These are phyloP conservation scores for Drosophila nr. perissopoda DNA, from an alignment of 2,888 invertebrate genomes.

Conservation along the genomic window DNA sequence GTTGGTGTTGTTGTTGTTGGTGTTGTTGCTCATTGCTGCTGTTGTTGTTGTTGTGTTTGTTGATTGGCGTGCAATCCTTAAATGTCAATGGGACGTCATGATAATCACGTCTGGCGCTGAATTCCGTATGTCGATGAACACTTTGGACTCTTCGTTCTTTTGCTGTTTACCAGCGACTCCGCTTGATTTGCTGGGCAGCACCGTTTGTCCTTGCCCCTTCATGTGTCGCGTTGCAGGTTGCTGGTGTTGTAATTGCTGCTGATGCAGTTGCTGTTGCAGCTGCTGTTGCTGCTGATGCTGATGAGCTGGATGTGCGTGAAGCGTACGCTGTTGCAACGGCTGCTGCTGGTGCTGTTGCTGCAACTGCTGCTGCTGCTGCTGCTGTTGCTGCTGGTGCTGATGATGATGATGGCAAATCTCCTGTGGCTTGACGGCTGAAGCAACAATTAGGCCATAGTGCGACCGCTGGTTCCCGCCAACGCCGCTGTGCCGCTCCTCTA, in stretches of 20 bases:
- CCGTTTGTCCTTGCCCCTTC: constrained; percentile 49
- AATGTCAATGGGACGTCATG: constrained; percentile 90
- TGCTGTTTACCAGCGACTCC: constrained; percentile 52
- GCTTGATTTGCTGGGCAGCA: constrained; percentile 21
- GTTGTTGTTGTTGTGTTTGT: constrained; percentile 34
- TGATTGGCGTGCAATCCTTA: constrained; percentile 82
- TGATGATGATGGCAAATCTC: constrained; percentile 83
- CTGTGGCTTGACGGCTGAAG: constrained; percentile 62
- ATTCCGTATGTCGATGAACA: constrained; percentile 94
- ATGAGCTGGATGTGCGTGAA: constrained; percentile 57
- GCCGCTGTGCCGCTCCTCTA: constrained; percentile 81
- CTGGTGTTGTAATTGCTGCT: constrained; percentile 75
- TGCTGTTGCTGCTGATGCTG: constrained; percentile 83
- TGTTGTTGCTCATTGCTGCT: constrained; percentile 17
- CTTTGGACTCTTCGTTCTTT: constrained; percentile 86
- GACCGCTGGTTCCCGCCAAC: constrained; percentile 53
- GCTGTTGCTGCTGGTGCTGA: constrained; percentile 83
- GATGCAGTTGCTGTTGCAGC: constrained; percentile 80
- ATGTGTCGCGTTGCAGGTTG: constrained; percentile 55
- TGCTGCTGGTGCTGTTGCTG: constrained; percentile 78
- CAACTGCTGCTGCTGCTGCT: constrained; percentile 71
- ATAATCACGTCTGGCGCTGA: constrained; percentile 96
- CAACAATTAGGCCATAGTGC: constrained; percentile 65
- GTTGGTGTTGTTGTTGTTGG: constrained; percentile 20
- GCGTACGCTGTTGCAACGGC: constrained; percentile 71